Conservation (phyloP, 2,888 invertebrate genomes). For the Noctuana brunneofusca region DNA sequence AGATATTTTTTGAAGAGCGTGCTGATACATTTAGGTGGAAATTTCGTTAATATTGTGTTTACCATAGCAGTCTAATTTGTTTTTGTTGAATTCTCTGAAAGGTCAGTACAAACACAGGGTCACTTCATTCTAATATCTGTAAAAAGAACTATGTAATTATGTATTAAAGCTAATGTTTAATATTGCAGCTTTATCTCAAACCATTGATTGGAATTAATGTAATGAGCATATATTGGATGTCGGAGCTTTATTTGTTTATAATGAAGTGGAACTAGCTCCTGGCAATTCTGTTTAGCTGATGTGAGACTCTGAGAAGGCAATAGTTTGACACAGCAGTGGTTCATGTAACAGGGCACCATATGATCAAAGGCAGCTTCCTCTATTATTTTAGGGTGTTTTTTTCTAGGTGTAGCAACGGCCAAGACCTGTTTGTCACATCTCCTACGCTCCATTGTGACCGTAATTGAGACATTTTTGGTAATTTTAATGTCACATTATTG, state of each 20-base stretch:
- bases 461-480: constrained; percentile 72
- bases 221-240: constrained; percentile 76
- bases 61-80: constrained; percentile 40
- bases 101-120: constrained; percentile 78
- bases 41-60: constrained; percentile 47
- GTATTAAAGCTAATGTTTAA: constrained; percentile 82
- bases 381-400: constrained; percentile 81
- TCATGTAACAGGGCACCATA: constrained; percentile 48
- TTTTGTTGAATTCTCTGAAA: constrained; percentile 50
- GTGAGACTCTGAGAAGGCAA: constrained; percentile 60
- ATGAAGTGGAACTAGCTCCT: constrained; percentile 66
- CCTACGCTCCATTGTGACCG: constrained; percentile 68
- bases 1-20: constrained; percentile 48
- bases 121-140: constrained; percentile 67
- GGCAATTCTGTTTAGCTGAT: constrained; percentile 69
- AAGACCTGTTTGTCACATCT: constrained; percentile 67
- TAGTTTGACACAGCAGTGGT: constrained; percentile 56
- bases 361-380: constrained; percentile 57
- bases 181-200: constrained; percentile 80
- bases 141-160: constrained; percentile 64
- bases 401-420: constrained; percentile 77
- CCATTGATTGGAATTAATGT: constrained; percentile 76
- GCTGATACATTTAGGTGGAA: constrained; percentile 48
- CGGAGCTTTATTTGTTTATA: constrained; percentile 73
- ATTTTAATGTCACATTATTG: constrained; percentile 77